Conservation (phyloP, 2,797 vertebrate genomes). For the Alauda arvensis region DNA sequence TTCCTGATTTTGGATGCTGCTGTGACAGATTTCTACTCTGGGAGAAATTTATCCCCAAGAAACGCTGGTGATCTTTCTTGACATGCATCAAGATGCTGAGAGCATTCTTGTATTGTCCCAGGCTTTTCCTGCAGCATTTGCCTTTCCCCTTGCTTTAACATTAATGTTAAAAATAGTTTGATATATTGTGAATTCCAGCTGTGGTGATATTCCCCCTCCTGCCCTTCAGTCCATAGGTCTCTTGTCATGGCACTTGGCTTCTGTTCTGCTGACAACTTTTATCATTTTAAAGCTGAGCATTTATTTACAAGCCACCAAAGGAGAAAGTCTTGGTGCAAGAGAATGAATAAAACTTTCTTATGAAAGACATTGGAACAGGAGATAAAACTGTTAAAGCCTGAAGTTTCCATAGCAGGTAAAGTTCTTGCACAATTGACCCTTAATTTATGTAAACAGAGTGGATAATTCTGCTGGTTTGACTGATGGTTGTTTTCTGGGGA, state of each 20-base stretch:
- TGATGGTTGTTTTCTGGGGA: neutral
- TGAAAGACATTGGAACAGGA: neutral
- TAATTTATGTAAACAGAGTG: neutral
- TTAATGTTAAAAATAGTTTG: neutral
- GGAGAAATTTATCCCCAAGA: neutral
- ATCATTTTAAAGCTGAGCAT: neutral
- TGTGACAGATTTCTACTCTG: slow-evolving; percentile 10
- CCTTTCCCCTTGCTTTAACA: neutral
- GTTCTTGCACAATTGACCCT: neutral
- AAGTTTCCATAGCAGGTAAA: neutral
- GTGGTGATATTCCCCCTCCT: neutral
- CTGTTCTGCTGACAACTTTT: neutral
- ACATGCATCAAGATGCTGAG: neutral
- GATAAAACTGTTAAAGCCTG: neutral
- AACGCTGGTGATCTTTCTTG: neutral
- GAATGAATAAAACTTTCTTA: neutral
- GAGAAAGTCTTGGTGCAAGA: neutral
- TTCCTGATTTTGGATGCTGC: neutral
- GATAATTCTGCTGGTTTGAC: neutral
- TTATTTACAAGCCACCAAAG: neutral
- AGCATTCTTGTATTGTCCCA: neutral
- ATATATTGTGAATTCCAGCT: neutral
- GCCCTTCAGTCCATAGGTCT: neutral
- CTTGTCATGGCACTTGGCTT: neutral
- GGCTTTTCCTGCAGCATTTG: neutral